These are phyloP conservation scores for Leucophenga varia DNA, from an alignment of 1,140 invertebrate species.

Conservation along the genomic window DNA sequence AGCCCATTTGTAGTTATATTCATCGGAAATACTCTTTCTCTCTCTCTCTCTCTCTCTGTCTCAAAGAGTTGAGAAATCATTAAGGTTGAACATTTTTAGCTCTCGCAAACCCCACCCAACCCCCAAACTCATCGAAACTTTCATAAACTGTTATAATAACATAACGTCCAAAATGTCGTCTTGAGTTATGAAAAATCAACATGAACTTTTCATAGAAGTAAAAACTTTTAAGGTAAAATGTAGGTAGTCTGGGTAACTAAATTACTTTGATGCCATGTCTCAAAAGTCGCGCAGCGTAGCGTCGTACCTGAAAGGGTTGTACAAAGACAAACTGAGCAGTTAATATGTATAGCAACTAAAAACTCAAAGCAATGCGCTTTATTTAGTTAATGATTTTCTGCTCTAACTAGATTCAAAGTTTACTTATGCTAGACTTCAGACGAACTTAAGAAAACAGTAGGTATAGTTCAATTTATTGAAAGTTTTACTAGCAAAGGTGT, in stretches of 20 bases:
- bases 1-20: too few relatives aligned
- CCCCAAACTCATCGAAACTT: too few relatives aligned
- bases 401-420: too few relatives aligned
- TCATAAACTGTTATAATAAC: slow-evolving; percentile 52
- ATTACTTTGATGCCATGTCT: slow-evolving; percentile 38
- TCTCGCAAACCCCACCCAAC: too few relatives aligned
- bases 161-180: slow-evolving; percentile 46
- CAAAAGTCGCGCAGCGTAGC: neutral
- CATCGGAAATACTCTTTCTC: too few relatives aligned
- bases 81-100: slow-evolving; percentile 8
- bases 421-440: too few relatives aligned
- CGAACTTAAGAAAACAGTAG: too few relatives aligned
- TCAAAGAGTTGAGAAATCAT: neutral
- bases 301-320: slow-evolving; percentile 23
- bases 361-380: too few relatives aligned
- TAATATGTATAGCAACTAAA: neutral
- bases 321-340: slow-evolving; percentile 7
- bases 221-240: slow-evolving; percentile 47
- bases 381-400: too few relatives aligned
- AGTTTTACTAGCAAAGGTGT: too few relatives aligned
- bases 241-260: slow-evolving; percentile 40
- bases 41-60: too few relatives aligned
- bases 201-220: slow-evolving; percentile 11
- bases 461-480: too few relatives aligned
- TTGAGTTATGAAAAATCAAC: slow-evolving; percentile 33